Base-by-base conservation (phyloP, 2,113 vertebrate genomes). In the Ailuropoda melanoleuca region DNA sequence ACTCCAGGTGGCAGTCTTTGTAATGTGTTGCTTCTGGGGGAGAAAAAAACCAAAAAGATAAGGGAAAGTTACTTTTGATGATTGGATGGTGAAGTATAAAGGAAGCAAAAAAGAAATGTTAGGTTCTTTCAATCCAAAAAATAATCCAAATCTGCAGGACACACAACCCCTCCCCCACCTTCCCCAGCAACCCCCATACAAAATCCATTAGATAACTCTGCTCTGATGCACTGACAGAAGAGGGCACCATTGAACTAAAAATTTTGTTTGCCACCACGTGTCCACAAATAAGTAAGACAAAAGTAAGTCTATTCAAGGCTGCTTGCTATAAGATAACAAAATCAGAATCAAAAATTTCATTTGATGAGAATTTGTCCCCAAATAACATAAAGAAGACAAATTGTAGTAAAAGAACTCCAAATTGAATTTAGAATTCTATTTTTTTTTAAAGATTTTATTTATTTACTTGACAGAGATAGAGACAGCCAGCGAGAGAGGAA, bases 181-280 rank as follows among this genome's bases (percentile, higher is more conserved):
- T 24, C 37, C 17, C 11, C 13, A 13, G n/a, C 34, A n/a, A 13
- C 23, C 4, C 9, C 46, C 8, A 11, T 70, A 4, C 90, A 60
- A 80, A 89, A 90, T 43, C 46, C 31, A 66, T 82, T 64, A 50
- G 83, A 64, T 34, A 64, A 64, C 6, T 64, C 12, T 72, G 13
- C 66, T 97, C 77, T 97, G 78, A 80, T 46, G n/a, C 91, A 86
- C 55, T 87, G 87, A 96, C 98, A 97, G 97, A 97, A 98, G 98
- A 96, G 98, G 98, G 97, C 95, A 96, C 97, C 92, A 93, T 96
- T 97, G 90, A 98, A 93, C 95, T 96, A 96, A 90, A 95, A 80
- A 96, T 90, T 97, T 93, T 92, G 39, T 81, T 74, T 93, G 26
- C 55, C 55, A 86, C 55, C 43, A 55, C 13, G 37, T 3, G 26